Conservation (phyloP, 1,140 invertebrate species). For the Pseudomyrmex sp. region DNA sequence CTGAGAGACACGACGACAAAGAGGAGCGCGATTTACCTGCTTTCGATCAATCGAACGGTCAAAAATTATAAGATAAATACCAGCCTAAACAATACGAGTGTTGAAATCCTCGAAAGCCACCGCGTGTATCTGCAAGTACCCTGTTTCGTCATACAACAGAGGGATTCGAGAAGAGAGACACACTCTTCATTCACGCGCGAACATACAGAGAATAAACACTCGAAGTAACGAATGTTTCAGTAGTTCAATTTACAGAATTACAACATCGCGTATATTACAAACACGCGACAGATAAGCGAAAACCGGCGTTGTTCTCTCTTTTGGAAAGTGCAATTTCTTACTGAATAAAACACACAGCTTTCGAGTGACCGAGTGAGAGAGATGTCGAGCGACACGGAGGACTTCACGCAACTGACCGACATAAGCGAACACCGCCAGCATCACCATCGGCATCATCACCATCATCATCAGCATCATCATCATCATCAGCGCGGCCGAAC, state of each 20-base stretch:
- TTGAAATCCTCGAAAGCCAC: too few relatives aligned
- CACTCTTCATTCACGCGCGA: background rate
- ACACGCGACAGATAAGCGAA: too few relatives aligned
- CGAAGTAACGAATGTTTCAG: too few relatives aligned
- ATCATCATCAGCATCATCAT: slow-evolving; percentile 27
- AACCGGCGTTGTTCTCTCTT: too few relatives aligned
- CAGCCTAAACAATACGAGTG: background rate
- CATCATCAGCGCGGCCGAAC: slow-evolving; percentile 17
- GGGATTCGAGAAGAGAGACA: background rate
- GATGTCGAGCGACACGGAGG: slow-evolving; percentile 71
- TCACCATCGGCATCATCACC: background rate
- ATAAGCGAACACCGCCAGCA: slow-evolving; percentile 16
- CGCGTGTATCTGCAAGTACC: background rate
- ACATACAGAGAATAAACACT: too few relatives aligned
- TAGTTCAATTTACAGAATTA: too few relatives aligned
- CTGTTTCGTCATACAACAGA: background rate
- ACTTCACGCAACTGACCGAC: slow-evolving; percentile 73
- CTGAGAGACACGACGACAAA: background rate
- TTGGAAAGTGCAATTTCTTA: background rate
- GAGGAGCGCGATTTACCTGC: background rate
- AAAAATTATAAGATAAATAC: background rate
- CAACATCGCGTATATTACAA: too few relatives aligned
- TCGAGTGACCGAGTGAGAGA: background rate
- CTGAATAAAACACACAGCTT: background rate
- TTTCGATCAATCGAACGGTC: background rate